Conservation (phyloP, 2,888 invertebrate species). For the Andrena hattorfiana region DNA sequence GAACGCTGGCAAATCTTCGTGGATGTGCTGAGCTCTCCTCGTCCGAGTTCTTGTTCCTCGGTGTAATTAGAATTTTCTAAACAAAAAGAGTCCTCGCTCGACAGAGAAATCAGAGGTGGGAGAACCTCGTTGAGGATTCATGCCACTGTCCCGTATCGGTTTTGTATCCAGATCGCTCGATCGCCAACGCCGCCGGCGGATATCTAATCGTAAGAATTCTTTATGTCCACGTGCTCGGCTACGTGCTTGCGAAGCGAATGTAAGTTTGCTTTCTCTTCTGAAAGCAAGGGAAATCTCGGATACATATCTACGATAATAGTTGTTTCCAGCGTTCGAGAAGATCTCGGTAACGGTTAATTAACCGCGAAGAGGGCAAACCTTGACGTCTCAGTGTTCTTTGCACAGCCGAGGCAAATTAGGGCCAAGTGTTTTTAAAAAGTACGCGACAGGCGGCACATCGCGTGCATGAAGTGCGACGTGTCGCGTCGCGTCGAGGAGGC, state of each 20-base stretch:
- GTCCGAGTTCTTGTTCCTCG: slow-evolving; percentile 4
- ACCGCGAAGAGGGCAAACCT: no score
- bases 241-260: slow-evolving; percentile 54
- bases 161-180: slow-evolving; percentile 68
- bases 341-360: background rate
- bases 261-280: slow-evolving; percentile 19
- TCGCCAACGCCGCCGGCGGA: slow-evolving; percentile 53
- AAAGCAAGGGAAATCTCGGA: slow-evolving; percentile 15
- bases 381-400: no score
- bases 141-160: slow-evolving; percentile 57
- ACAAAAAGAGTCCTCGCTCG: slow-evolving; percentile 33
- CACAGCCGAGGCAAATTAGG: no score
- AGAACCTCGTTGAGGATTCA: slow-evolving; percentile 62
- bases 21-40: slow-evolving; percentile 22
- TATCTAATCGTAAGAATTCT: slow-evolving; percentile 52
- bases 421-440: no score
- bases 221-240: slow-evolving; percentile 55
- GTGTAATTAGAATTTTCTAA: no score
- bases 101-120: slow-evolving; percentile 9
- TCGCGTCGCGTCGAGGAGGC: no score
- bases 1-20: slow-evolving; percentile 52
- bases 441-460: no score
- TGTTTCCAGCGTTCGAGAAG: background rate
- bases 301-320: background rate
- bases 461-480: no score